Evolutionary conservation across 2,888 invertebrate genomes (phyloP), one percentile per base, ranked within the genome.

Genomic region (Apantesis nais): DNA sequence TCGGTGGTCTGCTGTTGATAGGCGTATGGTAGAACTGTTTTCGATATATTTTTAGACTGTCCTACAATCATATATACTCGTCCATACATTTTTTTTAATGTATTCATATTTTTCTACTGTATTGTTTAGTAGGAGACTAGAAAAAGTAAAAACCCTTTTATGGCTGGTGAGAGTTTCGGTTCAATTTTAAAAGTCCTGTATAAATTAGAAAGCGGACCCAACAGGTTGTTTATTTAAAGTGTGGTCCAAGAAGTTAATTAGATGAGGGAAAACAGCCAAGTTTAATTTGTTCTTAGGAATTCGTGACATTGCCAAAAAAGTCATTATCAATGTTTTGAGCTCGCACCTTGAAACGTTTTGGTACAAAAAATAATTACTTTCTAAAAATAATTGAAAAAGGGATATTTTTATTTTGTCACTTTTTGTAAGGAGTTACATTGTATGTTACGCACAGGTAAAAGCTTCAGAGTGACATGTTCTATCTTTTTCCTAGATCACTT

Each of bases 241-340:
- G 79, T 72, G 75, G 77, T 80, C 78, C 75, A 80, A 82, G 80
- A 83, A 85, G 83, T 83, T 85, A 86, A 86, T 86, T 86, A 84
- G 83, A 78, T 77, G 71, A 83, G 84, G 80, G 83, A 75, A 76
- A 77, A 79, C 79, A 76, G 72, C 76, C 78, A 86, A 86, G 83
- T 86, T 86, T 83, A 84, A 85, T 84, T 85, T 84, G 84, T 78
- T 84, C 72, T 77, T 73, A 78, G 80, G 78, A 80, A 79, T 80
- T 83, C 76, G 80, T 82, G 82, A 80, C 83, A 78, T 78, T 74
- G 77, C 82, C 79, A 78, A 83, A 85, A 85, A 84, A 80, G 82
- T 80, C 82, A 78, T 83, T 83, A 83, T 81, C 79, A 79, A 73
- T 80, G 79, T 77, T 80, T 78, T 76, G 74, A 75, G 74, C 70